Evolutionary conservation across 35 echinoderm and acorn worm species (phyloP).

Genomic region (Holothuria glaberrima): DNA sequence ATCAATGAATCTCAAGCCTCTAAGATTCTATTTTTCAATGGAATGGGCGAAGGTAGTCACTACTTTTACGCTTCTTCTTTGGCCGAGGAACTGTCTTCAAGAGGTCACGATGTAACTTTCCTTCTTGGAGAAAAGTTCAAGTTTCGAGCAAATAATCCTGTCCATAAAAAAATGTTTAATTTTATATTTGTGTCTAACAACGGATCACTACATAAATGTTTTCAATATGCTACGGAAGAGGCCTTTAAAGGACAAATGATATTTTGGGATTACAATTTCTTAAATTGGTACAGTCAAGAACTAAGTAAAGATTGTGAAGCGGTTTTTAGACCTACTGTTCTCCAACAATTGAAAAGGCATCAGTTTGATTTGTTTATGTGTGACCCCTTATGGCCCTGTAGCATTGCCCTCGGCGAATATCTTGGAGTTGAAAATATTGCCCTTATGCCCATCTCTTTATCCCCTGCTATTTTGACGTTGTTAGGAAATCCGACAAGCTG

Average conservation of each 20-base stretch:
- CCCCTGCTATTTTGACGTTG: not conserved
- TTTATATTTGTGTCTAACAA: not conserved
- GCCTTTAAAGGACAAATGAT: conserved; percentile 13
- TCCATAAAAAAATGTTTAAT: not conserved
- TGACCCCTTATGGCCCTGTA: conserved; percentile 13
- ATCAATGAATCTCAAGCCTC: not conserved
- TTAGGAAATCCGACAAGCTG: not conserved
- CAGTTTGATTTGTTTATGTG: conserved; percentile 4
- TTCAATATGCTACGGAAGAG: not conserved
- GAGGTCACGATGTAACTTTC: conserved; percentile 7
- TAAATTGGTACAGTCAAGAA: not conserved
- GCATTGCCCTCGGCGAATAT: not conserved
- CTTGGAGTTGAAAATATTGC: not conserved
- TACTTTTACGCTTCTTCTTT: not conserved
- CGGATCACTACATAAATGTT: not conserved
- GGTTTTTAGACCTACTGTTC: not conserved
- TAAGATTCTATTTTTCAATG: conserved; percentile 19
- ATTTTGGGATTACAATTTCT: not conserved
- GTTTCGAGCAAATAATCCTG: not conserved
- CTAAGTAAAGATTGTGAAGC: not conserved
- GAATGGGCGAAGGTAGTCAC: conserved; percentile 16
- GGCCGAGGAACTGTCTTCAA: not conserved
- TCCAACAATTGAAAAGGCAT: not conserved
- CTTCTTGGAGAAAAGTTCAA: not conserved
- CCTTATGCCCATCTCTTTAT: not conserved